Conservation (phyloP, 2,888 invertebrate genomes). For the Cremastinae sp. region DNA sequence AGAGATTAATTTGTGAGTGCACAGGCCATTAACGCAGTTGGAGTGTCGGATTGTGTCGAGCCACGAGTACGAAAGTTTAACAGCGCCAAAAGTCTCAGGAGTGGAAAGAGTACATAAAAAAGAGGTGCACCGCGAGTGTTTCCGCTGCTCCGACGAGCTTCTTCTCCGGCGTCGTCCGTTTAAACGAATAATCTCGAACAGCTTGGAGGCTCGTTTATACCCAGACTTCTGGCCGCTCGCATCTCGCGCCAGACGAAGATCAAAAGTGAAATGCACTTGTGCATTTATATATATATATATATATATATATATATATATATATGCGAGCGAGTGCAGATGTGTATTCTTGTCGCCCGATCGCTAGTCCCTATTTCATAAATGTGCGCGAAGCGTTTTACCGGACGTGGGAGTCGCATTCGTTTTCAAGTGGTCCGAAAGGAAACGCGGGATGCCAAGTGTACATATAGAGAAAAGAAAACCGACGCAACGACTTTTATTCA, state of each 20-base stretch:
- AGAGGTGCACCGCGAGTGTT: slow-evolving; percentile 16
- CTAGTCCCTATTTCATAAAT: neutral
- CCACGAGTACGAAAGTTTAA: no score
- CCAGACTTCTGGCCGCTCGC: slow-evolving; percentile 21
- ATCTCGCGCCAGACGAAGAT: slow-evolving; percentile 49
- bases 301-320: no score
- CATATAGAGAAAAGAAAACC: no score
- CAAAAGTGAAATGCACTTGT: slow-evolving; percentile 55
- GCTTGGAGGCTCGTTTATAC: slow-evolving; percentile 39
- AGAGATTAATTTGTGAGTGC: no score
- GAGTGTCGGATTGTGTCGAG: no score
- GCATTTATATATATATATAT: no score
- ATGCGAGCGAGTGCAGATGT: slow-evolving; percentile 12
- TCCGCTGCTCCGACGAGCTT: neutral
- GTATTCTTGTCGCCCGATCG: slow-evolving; percentile 9
- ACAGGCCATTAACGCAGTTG: no score
- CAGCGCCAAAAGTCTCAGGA: no score
- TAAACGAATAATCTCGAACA: slow-evolving; percentile 50
- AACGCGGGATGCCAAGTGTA: no score
- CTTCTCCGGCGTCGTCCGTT: slow-evolving; percentile 46
- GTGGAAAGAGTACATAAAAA: neutral
- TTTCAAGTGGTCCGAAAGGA: slow-evolving; percentile 23
- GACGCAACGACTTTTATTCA: no score
- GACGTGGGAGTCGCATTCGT: slow-evolving; percentile 43
- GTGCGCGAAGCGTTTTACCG: neutral